Percentiles rank a stretch among this genome's conserved stretches.
These are phyloP conservation scores for Porites lutea DNA, from an alignment of 64 coral and sea anemone genomes.

Conservation along the genomic window DNA sequence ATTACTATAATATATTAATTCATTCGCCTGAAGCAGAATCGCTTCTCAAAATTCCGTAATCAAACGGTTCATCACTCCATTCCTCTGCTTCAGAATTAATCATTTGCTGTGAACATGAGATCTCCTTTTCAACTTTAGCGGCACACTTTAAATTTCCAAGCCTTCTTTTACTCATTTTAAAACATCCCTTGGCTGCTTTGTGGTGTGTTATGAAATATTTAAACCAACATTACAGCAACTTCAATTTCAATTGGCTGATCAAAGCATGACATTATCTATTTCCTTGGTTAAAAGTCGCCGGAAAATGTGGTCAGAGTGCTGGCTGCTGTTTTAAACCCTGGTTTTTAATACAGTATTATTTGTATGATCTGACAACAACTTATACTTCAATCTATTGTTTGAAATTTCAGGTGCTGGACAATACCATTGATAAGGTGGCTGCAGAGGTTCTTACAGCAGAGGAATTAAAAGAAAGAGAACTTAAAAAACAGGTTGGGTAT, in stretches of 20 bases:
- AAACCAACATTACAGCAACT: too few species aligned
- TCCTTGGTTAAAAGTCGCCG: too few species aligned
- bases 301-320: too few species aligned
- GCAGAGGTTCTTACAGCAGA: conserved; percentile 63
- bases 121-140: neutral
- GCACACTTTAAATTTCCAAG: conserved; percentile 36
- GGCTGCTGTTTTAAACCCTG: too few species aligned
- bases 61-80: conserved; percentile 1
- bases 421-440: conserved; percentile 78
- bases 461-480: conserved; percentile 53
- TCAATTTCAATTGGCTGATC: too few species aligned
- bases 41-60: neutral
- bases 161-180: conserved; percentile 18
- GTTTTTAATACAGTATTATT: too few species aligned
- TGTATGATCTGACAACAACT: too few species aligned
- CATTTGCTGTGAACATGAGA: neutral
- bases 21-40: neutral
- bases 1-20: too few species aligned
- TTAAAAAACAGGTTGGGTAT: conserved; percentile 50
- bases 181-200: too few species aligned
- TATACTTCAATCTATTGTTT: neutral
- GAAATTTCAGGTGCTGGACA: conserved; percentile 70
- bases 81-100: neutral
- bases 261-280: too few species aligned
- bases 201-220: too few species aligned